phyloP scores from a whole-genome alignment of 2,888 invertebrate species.

The Hofmannophila pseudospretella region DNA sequence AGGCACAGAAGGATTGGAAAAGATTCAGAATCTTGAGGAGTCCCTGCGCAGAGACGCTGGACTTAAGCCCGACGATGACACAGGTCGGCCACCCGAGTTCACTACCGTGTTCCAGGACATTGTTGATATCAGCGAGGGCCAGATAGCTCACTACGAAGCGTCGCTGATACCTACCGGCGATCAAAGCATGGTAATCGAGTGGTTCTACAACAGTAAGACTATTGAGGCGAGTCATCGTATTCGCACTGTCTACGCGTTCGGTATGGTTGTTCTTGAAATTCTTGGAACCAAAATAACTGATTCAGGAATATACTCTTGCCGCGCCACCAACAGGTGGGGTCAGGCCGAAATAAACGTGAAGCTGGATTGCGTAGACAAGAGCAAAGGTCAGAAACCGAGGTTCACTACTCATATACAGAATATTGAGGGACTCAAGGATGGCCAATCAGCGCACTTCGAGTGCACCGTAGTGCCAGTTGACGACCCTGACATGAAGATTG shows the following conservation, averaged over 20 bases:
- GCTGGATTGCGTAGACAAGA: conserved; percentile 89
- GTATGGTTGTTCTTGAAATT: conserved; percentile 97
- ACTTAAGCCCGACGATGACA: conserved; percentile 83
- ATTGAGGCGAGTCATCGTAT: conserved; percentile 93
- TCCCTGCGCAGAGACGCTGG: conserved; percentile 86
- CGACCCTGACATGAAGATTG: conserved; percentile 95
- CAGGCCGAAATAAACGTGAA: conserved; percentile 90
- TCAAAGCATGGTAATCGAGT: conserved; percentile 95
- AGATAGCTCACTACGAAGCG: conserved; percentile 98
- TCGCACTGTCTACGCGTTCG: conserved; percentile 97
- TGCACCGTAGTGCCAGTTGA: conserved; percentile 95
- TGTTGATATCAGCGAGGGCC: conserved; percentile 92
- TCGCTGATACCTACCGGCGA: conserved; percentile 95
- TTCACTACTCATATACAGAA: conserved; percentile 93
- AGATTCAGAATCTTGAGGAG: conserved; percentile 94
- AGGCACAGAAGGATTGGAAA: conserved; percentile 94
- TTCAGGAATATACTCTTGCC: conserved; percentile 92
- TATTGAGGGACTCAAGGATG: conserved; percentile 91
- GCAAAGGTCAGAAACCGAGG: conserved; percentile 90
- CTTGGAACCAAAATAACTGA: conserved; percentile 95
- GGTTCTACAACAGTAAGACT: conserved; percentile 96
- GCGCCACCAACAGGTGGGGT: conserved; percentile 94
- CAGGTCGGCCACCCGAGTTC: conserved; percentile 91
- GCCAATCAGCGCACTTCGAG: conserved; percentile 96
- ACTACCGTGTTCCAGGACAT: conserved; percentile 92